phyloP scores from a whole-genome alignment of 2,797 vertebrate species.

The Odontamblyopus rebecca region DNA sequence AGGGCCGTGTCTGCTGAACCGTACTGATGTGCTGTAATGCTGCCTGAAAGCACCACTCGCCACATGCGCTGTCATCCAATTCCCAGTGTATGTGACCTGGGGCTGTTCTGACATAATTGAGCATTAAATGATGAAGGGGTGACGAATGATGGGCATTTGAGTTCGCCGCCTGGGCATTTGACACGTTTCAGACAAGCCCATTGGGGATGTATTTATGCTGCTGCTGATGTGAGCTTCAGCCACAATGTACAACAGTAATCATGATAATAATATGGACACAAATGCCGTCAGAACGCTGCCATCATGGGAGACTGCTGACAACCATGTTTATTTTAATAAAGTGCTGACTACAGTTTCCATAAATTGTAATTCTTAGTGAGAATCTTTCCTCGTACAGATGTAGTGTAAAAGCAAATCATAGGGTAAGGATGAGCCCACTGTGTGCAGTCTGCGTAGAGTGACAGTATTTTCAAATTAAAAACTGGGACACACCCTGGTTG shows the following conservation, averaged over 20 bases:
- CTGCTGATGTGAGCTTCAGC: conserved; percentile 31
- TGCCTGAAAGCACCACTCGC: conserved; percentile 60
- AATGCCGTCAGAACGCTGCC: conserved; percentile 34
- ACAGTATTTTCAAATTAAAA: no score
- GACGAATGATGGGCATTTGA: conserved; percentile 66
- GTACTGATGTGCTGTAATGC: conserved; percentile 59
- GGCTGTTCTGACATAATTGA: conserved; percentile 75
- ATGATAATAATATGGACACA: conserved; percentile 7
- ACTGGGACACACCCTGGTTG: no score
- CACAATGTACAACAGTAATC: conserved; percentile 9
- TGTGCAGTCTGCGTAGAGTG: no score
- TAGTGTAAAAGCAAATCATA: no score
- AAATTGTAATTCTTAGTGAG: not conserved
- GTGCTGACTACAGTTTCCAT: not conserved
- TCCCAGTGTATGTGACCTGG: conserved; percentile 58
- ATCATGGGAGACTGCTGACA: conserved; percentile 19
- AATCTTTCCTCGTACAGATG: not conserved
- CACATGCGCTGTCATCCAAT: conserved; percentile 61
- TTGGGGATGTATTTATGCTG: conserved; percentile 32
- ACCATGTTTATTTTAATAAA: conserved; percentile 4
- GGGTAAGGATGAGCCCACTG: no score
- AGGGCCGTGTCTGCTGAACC: conserved; percentile 50
- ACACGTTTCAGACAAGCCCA: conserved; percentile 56
- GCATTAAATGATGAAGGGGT: conserved; percentile 70
- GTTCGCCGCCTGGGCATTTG: conserved; percentile 52